These are phyloP conservation scores for Circaetus cinerascens DNA, from an alignment of 2,113 vertebrate genomes.

Conservation along the genomic window DNA sequence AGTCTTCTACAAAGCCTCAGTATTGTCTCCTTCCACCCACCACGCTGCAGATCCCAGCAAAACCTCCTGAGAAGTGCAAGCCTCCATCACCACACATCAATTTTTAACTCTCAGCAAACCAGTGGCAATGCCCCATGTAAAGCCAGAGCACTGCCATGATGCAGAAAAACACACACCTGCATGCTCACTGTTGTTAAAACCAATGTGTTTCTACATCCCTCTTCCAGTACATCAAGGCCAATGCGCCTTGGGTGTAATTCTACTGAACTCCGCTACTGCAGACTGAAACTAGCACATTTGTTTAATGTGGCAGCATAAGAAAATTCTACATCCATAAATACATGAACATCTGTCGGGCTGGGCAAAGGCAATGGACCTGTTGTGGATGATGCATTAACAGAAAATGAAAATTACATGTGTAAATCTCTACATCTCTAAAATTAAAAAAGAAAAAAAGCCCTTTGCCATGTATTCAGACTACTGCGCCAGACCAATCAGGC, in stretches of 20 bases:
- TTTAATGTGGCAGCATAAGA: not conserved
- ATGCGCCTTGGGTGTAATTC: not conserved
- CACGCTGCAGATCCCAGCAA: not conserved
- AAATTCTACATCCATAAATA: conserved; percentile 20
- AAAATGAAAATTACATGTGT: not conserved
- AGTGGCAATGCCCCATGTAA: rapidly evolving
- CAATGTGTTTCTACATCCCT: not conserved
- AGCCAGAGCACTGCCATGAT: not conserved
- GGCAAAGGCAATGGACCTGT: not conserved
- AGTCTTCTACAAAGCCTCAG: not conserved
- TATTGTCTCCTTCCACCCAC: not conserved
- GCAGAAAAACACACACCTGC: not conserved
- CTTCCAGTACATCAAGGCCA: not conserved
- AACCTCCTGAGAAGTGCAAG: not conserved
- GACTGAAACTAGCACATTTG: not conserved
- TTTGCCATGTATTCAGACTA: not conserved
- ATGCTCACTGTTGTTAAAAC: not conserved
- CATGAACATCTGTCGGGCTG: not conserved
- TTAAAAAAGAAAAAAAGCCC: not conserved
- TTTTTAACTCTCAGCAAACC: not conserved
- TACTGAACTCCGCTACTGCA: not conserved
- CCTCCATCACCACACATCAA: not conserved
- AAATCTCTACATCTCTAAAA: not conserved
- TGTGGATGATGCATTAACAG: not conserved
- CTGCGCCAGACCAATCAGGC: not conserved